Conservation (phyloP, 2,113 vertebrate genomes). For the Saiga tatarica region DNA sequence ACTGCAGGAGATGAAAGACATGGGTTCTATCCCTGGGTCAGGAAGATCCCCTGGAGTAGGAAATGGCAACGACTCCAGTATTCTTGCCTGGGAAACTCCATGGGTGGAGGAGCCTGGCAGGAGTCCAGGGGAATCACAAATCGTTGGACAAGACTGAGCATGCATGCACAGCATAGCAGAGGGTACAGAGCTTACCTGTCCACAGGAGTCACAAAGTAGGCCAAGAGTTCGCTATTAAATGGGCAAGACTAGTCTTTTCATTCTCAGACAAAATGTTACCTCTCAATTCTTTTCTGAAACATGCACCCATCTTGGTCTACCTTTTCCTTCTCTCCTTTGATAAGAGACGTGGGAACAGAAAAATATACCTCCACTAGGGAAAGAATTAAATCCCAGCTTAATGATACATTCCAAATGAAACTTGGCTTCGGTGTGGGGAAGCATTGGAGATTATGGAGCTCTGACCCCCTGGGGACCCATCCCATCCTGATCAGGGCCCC, state of each 20-base stretch:
- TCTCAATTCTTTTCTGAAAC: neutral
- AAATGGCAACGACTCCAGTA: neutral
- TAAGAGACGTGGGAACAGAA: neutral
- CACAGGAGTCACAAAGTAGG: neutral
- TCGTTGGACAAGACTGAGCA: neutral
- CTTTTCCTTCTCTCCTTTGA: neutral
- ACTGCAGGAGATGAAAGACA: neutral
- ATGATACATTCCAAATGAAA: neutral
- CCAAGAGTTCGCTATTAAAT: neutral
- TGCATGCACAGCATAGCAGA: neutral
- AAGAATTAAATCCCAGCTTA: neutral
- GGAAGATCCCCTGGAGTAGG: neutral
- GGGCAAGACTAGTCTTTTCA: neutral
- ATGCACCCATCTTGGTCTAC: neutral
- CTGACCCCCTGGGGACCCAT: rapidly evolving
- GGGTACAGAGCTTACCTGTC: neutral
- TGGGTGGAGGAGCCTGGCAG: neutral
- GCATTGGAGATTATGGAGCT: too few species aligned
- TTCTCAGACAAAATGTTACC: neutral
- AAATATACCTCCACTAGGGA: neutral
- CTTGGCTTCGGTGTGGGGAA: neutral
- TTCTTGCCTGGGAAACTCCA: neutral
- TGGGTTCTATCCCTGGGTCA: neutral
- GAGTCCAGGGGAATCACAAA: neutral
- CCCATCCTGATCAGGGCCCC: rapidly evolving